These are phyloP conservation scores for Amphimedon queenslandica DNA, from an alignment of 37 sponge, comb jelly and placozoan species.

Conservation along the genomic window DNA sequence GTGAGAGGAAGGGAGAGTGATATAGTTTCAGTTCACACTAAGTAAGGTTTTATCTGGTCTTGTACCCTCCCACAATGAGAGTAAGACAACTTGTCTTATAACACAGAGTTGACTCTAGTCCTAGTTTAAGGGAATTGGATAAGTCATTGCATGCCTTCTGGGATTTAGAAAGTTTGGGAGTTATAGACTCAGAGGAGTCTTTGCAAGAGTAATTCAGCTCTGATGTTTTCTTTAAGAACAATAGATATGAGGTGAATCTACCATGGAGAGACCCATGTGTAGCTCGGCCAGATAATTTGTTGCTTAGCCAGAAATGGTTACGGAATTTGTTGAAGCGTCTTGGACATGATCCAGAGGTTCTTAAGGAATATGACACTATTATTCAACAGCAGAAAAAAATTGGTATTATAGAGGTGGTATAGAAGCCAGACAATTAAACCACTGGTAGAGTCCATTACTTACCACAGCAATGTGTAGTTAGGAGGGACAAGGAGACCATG, in stretches of 20 bases:
- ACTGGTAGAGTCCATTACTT: constrained; percentile 13
- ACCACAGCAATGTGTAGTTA: constrained; percentile 32
- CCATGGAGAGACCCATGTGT: constrained; percentile 29
- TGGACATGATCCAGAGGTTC: constrained; percentile 9
- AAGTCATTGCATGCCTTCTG: constrained; percentile 15
- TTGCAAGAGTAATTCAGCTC: constrained; percentile 16
- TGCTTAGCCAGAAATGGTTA: constrained; percentile 8
- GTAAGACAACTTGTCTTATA: not conserved
- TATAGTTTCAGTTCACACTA: constrained; percentile 8
- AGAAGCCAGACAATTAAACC: not conserved
- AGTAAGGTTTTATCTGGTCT: constrained; percentile 26
- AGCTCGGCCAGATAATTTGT: constrained; percentile 26
- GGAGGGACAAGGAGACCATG: constrained; percentile 24
- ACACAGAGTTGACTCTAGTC: no score
- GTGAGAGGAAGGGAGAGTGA: constrained; percentile 2
- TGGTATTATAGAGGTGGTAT: constrained; percentile 25
- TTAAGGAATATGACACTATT: constrained; percentile 12
- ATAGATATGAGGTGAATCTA: constrained; percentile 22
- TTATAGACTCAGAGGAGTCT: not conserved
- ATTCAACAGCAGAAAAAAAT: constrained; percentile 16
- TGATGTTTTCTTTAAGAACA: constrained; percentile 4
- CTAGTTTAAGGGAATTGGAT: not conserved
- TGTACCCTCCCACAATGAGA: not conserved
- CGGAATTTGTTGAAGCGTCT: constrained; percentile 10
- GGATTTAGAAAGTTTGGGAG: constrained; percentile 31